phyloP scores from a whole-genome alignment of 2,797 vertebrate species.

The Kryptolebias ocellatus region DNA sequence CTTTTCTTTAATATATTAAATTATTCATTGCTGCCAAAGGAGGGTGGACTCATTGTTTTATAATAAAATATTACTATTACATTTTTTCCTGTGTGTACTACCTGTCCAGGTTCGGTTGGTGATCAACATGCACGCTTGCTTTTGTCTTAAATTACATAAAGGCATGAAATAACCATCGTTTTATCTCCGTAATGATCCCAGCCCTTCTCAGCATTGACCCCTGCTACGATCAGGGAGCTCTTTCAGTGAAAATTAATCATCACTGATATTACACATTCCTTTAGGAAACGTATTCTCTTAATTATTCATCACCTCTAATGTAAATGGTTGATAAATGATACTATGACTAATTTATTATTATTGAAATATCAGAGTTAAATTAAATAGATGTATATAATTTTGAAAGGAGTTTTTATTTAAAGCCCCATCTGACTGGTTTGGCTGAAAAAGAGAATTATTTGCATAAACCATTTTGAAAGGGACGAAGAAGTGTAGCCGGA shows the following conservation, averaged over 20 bases:
- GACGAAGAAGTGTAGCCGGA: conserved; percentile 45
- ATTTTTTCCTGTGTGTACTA: background rate
- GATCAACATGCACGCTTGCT: conserved; percentile 1
- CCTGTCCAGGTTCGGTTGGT: background rate
- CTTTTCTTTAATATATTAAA: too few relatives aligned
- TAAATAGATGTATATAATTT: conserved; percentile 73
- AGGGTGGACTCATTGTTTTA: too few relatives aligned
- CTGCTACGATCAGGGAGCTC: conserved; percentile 19
- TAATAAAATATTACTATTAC: too few relatives aligned
- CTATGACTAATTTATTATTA: conserved; percentile 80
- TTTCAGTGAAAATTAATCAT: conserved; percentile 60
- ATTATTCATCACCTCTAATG: conserved; percentile 78
- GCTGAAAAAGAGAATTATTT: conserved; percentile 40
- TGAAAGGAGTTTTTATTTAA: conserved; percentile 71
- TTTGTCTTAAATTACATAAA: conserved; percentile 24
- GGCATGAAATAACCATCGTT: conserved; percentile 33
- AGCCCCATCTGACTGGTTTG: conserved; percentile 29
- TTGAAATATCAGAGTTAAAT: conserved; percentile 79
- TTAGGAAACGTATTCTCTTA: conserved; percentile 77
- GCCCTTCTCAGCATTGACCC: conserved; percentile 17
- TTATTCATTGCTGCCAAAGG: too few relatives aligned
- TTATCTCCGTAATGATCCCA: conserved; percentile 38
- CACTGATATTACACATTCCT: conserved; percentile 72
- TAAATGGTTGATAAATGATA: conserved; percentile 81
- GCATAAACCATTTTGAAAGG: conserved; percentile 58